phyloP scores from a whole-genome alignment of 2,113 vertebrate genomes.

The Oxygymnocypris stewartii region DNA sequence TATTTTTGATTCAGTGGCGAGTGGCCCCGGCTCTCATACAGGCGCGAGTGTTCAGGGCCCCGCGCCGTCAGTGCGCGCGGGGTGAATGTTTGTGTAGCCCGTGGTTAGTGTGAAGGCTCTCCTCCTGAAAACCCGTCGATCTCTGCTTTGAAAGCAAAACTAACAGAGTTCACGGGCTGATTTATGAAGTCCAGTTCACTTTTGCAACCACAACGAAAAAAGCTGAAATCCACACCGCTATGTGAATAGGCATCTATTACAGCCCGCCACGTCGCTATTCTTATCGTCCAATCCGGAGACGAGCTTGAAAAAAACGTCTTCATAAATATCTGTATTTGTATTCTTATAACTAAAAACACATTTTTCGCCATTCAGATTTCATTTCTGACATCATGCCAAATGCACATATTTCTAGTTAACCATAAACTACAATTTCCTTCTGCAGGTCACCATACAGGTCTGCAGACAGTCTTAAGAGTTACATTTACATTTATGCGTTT shows the following conservation, averaged over 20 bases:
- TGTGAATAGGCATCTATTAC: constrained; percentile 77
- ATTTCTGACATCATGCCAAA: constrained; percentile 31
- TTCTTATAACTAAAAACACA: constrained; percentile 54
- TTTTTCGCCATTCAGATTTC: constrained; percentile 23
- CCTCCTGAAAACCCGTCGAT: constrained; percentile 67
- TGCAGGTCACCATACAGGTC: constrained; percentile 20
- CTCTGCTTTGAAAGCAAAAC: constrained; percentile 74
- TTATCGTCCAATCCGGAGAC: constrained; percentile 64
- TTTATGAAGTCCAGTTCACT: constrained; percentile 76
- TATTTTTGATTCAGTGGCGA: constrained; percentile 61
- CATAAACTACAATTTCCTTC: constrained; percentile 26
- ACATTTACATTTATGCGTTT: too few species aligned
- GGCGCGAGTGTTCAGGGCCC: constrained; percentile 63
- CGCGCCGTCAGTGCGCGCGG: constrained; percentile 67
- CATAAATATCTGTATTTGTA: constrained; percentile 62
- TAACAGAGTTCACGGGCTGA: constrained; percentile 73
- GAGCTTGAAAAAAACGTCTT: constrained; percentile 55
- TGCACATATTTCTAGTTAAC: constrained; percentile 35
- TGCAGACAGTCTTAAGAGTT: neutral
- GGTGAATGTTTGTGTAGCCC: constrained; percentile 75
- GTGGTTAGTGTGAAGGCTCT: constrained; percentile 68
- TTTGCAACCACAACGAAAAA: constrained; percentile 73
- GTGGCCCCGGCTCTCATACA: constrained; percentile 51
- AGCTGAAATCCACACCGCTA: constrained; percentile 69
- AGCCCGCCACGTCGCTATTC: constrained; percentile 70